Evolutionary conservation across 2,888 invertebrate species (phyloP).

Genomic region (Steinernema carpocapsae): DNA sequence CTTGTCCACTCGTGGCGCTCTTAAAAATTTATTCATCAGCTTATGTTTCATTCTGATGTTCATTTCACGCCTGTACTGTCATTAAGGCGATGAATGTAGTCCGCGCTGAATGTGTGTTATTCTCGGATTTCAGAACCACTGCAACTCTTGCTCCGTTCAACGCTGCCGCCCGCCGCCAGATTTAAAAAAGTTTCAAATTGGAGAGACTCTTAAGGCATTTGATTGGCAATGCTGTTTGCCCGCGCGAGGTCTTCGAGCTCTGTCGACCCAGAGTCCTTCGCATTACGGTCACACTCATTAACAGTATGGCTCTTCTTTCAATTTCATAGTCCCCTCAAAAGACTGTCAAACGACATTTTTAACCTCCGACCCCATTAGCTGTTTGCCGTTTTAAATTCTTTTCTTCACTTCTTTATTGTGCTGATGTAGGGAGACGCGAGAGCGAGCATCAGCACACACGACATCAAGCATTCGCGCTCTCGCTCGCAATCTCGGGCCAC

Average conservation of each 20-base stretch:
- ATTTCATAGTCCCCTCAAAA: not conserved
- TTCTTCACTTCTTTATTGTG: slow-evolving; percentile 18
- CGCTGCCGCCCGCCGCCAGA: not conserved
- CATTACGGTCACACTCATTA: slow-evolving; percentile 36
- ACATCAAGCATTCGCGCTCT: slow-evolving; percentile 38
- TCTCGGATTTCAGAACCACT: not conserved
- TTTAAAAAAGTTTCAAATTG: not conserved
- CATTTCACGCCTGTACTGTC: too few species aligned
- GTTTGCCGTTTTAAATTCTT: slow-evolving; percentile 16
- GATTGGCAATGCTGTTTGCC: slow-evolving; percentile 57
- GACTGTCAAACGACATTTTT: not conserved
- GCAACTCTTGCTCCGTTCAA: not conserved
- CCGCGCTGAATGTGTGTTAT: not conserved
- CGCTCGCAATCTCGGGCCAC: slow-evolving; percentile 46
- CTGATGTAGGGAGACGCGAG: slow-evolving; percentile 13
- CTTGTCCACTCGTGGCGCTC: not conserved
- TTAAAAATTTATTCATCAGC: slow-evolving; percentile 10
- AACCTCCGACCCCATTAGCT: not conserved
- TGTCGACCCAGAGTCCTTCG: slow-evolving; percentile 49
- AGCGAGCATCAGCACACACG: slow-evolving; percentile 16
- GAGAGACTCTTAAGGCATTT: slow-evolving; percentile 27
- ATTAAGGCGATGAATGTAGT: too few species aligned
- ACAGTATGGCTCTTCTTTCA: not conserved
- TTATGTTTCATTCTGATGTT: not conserved
- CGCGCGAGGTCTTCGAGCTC: slow-evolving; percentile 58